Base-by-base conservation (phyloP, 2,113 vertebrate genomes). In the Hydropotes inermis region DNA sequence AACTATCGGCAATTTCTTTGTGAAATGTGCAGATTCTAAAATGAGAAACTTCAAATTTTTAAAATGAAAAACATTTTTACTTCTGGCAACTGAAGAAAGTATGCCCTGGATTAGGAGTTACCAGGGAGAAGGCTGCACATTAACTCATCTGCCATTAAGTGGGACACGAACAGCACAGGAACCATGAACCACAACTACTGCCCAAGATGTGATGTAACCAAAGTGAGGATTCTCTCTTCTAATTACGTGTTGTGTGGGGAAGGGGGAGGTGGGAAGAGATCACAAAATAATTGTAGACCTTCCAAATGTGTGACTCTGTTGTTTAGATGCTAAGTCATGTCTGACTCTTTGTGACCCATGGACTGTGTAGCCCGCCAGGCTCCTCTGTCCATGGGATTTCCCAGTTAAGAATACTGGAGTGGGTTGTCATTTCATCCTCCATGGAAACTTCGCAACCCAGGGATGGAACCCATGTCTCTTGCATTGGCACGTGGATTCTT, bases 31-130 rank as follows among this genome's bases (percentile, higher is more conserved):
- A 79, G n/a, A 70, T 83, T 52, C 43, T 82, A 25, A 91, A 95
- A 90, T 50, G 95, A 90, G 57, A 85, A 89, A 27, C 6, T 54
- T 95, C 52, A n/a, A 78, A 43, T 27, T 50, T 94, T 43, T 27
- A 33, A 91, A 90, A 60, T 30, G 11, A 52, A 89, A 90, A 70
- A 28, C n/a, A n/a, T 21, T 54, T 27, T 84, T 45, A 76, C 7
- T 67, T 90, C 61, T 91, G n/a, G 23, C 10, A 64, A 4, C 55
- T 39, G 61, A 81, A 52, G 16, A 50, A 33, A 57, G 0, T 27
- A 17, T 95, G 45, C 16, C 54, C 45, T 8, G 27, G 86, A 47
- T 88, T 36, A 11, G 86, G 33, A 79, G 33, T 30, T 21, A 10
- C 17, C 39, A 25, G 43, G n/a, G 19, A 82, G 50, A 39, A 25